A percentile compares a stretch with the other conserved stretches of the same genome.
Evolutionary conservation across 2,888 invertebrate genomes (phyloP).

Genomic region (Philhelius pedissequus): DNA sequence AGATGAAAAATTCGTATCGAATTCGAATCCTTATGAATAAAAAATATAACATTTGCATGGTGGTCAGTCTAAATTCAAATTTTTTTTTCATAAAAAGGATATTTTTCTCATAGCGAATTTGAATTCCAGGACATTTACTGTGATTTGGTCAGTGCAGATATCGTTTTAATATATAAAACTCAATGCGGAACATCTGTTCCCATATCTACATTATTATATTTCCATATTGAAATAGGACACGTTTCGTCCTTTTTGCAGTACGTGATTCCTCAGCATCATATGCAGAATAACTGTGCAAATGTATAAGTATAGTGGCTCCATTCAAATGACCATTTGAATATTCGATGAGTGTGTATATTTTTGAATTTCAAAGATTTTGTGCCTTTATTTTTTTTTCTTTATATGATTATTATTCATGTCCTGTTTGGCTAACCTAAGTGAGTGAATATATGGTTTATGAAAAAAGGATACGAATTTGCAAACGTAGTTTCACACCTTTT

Average conservation of each 20-base stretch:
- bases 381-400: background rate
- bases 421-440: slow-evolving; percentile 11
- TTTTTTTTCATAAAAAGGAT: slow-evolving; percentile 31
- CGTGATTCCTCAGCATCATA: slow-evolving; percentile 52
- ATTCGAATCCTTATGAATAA: slow-evolving; percentile 52
- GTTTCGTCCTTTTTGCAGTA: slow-evolving; percentile 50
- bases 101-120: slow-evolving; percentile 33
- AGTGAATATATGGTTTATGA: background rate
- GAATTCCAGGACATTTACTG: slow-evolving; percentile 58
- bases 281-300: slow-evolving; percentile 51
- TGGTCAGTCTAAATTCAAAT: slow-evolving; percentile 32
- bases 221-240: slow-evolving; percentile 38
- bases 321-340: slow-evolving; percentile 66
- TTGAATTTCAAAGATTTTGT: slow-evolving; percentile 42
- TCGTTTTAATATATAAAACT: slow-evolving; percentile 34
- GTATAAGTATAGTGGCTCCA: background rate
- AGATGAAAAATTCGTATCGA: background rate
- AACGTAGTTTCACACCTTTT: slow-evolving; percentile 66
- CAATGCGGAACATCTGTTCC: slow-evolving; percentile 45
- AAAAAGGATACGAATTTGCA: slow-evolving; percentile 53
- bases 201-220: background rate
- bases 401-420: slow-evolving; percentile 68
- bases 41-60: slow-evolving; percentile 64
- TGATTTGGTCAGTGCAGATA: slow-evolving; percentile 44
- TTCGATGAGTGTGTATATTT: slow-evolving; percentile 65